Conservation (phyloP, 2,888 invertebrate species). For the Campoplex capitator region DNA sequence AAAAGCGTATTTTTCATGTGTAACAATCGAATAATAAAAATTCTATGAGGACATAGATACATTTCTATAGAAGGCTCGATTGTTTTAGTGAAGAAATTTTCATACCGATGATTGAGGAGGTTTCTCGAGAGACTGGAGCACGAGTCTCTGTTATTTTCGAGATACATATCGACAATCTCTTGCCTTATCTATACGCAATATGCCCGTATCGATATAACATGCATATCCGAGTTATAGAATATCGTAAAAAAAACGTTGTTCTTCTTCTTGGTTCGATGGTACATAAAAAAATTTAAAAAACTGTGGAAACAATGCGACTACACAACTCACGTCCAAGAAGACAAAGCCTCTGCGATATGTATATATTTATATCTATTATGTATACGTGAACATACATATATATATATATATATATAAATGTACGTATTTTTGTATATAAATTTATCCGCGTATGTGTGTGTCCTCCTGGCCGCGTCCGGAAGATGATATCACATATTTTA, state of each 20-base stretch:
- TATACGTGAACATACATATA: not conserved
- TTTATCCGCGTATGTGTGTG: slow-evolving; percentile 21
- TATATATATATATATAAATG: not conserved
- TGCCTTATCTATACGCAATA: slow-evolving; percentile 33
- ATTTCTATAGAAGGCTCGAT: slow-evolving; percentile 1
- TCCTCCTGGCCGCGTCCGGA: slow-evolving; percentile 70
- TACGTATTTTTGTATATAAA: slow-evolving; percentile 8
- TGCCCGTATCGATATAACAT: slow-evolving; percentile 43
- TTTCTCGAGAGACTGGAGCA: slow-evolving; percentile 1
- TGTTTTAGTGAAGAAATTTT: not conserved
- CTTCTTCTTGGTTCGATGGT: slow-evolving; percentile 48
- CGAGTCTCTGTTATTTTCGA: slow-evolving; percentile 15
- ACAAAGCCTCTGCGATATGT: slow-evolving; percentile 74
- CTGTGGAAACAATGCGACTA: slow-evolving; percentile 79
- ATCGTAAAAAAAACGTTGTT: slow-evolving; percentile 29
- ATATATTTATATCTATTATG: not conserved
- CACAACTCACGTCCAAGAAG: slow-evolving; percentile 74
- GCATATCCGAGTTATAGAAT: slow-evolving; percentile 36
- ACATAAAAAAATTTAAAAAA: slow-evolving; percentile 71
- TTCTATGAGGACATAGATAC: not conserved
- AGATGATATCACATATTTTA: slow-evolving; percentile 82
- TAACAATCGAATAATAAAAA: slow-evolving; percentile 26
- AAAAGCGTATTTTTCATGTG: not conserved
- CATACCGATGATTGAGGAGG: slow-evolving; percentile 6
- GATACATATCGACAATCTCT: slow-evolving; percentile 27